Percentiles rank a stretch among this genome's conserved stretches.
phyloP scores from a whole-genome alignment of 2,888 invertebrate species.

The Epicampocera succincta region DNA sequence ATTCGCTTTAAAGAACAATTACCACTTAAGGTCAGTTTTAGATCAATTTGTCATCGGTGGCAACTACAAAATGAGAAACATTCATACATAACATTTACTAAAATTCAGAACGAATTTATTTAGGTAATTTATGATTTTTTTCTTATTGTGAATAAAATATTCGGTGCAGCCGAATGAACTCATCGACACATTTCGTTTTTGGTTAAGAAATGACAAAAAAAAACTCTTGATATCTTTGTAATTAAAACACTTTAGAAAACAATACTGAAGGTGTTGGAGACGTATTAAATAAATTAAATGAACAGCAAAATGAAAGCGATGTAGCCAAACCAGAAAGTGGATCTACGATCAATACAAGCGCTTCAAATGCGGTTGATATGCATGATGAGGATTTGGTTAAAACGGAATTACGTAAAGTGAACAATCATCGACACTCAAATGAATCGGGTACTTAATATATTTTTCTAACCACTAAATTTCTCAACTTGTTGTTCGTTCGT shows the following conservation, averaged over 20 bases:
- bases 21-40: too few relatives aligned
- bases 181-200: constrained; percentile 1
- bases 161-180: too few relatives aligned
- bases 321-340: constrained; percentile 55
- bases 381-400: constrained; percentile 72
- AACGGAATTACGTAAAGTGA: constrained; percentile 79
- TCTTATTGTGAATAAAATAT: too few relatives aligned
- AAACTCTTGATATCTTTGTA: not conserved
- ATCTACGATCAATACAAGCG: constrained; percentile 33
- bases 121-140: too few relatives aligned
- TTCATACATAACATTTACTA: too few relatives aligned
- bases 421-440: constrained; percentile 81
- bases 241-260: constrained; percentile 51
- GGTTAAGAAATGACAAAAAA: constrained; percentile 6
- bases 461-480: constrained; percentile 60
- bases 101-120: too few relatives aligned
- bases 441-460: constrained; percentile 79
- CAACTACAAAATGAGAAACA: too few relatives aligned
- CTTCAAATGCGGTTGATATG: constrained; percentile 46
- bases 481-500: constrained; percentile 61
- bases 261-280: constrained; percentile 59
- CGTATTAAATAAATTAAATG: constrained; percentile 60
- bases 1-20: too few relatives aligned
- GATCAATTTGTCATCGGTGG: too few relatives aligned
- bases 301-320: constrained; percentile 61